phyloP scores from a whole-genome alignment of 2,113 vertebrate species.

The Saguinus imperator region DNA sequence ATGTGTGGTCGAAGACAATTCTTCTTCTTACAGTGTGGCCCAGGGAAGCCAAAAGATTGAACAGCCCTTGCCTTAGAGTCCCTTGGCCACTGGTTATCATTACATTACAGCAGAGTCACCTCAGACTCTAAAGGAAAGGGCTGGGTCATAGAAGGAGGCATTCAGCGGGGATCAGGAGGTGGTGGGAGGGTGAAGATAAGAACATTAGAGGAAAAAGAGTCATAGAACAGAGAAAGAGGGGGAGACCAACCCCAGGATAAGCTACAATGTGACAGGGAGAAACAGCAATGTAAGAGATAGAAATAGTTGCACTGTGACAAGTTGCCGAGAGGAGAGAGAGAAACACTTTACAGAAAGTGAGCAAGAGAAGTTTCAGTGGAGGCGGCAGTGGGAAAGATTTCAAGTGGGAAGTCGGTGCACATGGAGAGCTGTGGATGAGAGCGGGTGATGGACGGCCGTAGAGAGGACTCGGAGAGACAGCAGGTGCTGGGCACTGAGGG shows the following conservation, averaged over 20 bases:
- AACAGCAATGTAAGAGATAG: not conserved
- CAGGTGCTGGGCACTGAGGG: accelerated
- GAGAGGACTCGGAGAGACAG: not conserved
- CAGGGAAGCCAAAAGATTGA: too few species aligned
- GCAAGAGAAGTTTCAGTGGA: not conserved
- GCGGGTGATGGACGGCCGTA: too few species aligned
- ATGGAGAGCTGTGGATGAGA: not conserved
- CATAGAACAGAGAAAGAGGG: not conserved
- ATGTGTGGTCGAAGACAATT: too few species aligned
- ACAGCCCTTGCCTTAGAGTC: not conserved
- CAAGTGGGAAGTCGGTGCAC: not conserved
- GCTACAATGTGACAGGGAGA: not conserved
- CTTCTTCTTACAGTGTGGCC: too few species aligned
- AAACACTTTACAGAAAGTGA: not conserved
- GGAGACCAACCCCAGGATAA: not conserved
- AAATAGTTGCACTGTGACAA: not conserved
- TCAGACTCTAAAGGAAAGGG: not conserved
- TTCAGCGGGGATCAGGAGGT: not conserved
- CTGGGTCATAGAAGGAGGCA: not conserved
- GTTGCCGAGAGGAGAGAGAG: not conserved
- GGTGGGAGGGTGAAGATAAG: not conserved
- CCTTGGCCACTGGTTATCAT: not conserved
- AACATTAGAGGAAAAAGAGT: not conserved
- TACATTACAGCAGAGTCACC: not conserved
- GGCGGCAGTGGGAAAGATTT: not conserved